Base-by-base conservation (phyloP, 2,888 invertebrate species). In the Gymnosoma rotundatum region DNA sequence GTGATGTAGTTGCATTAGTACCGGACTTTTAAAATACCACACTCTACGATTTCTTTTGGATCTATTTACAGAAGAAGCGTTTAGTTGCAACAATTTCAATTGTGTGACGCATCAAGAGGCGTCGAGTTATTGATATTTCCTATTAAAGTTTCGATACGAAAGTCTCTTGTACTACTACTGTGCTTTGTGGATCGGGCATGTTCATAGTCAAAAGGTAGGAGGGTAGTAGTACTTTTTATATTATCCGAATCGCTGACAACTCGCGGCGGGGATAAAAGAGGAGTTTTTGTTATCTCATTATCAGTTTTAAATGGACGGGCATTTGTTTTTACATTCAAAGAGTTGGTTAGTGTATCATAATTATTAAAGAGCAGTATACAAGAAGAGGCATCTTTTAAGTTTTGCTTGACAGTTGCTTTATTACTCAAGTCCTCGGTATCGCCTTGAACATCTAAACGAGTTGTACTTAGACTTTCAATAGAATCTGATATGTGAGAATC, bases 131-230 rank as follows among this genome's bases (percentile, higher is more conserved):
- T 20, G 12, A 42, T 14, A 67, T 88, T 87, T 0, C 93, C 92
- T 80, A 92, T 92, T 78, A 92, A 86, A 6, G 92, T 92, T 86
- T 92, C 92, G 86, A 92, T 93, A 83, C 92, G 92, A 86, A 92
- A 92, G 78, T 92, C 93, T 86, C 91, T 92, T 38, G 92, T 89
- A 80, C 88, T 91, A 80, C 88, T 91, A 20, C 88, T 90, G 64
- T 90, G 90, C 75, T 90, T 89, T 56, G 88, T 88, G 72, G 88
- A 87, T 48, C 89, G 89, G 42, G 18, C 54, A n/a, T 76, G 81
- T n/a, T 90, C 89, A 52, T 89, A 88, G 14, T 91, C 90, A 21
- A 90, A 87, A 0, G 89, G 87, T 20, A 90, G 64, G 32, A 89
- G 86, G 8, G 88, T 32, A 25, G 76, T 63, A 20, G 61, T 69